Evolutionary conservation across 2,797 vertebrate species (phyloP).

Genomic region (Coracias cyanogaster): DNA sequence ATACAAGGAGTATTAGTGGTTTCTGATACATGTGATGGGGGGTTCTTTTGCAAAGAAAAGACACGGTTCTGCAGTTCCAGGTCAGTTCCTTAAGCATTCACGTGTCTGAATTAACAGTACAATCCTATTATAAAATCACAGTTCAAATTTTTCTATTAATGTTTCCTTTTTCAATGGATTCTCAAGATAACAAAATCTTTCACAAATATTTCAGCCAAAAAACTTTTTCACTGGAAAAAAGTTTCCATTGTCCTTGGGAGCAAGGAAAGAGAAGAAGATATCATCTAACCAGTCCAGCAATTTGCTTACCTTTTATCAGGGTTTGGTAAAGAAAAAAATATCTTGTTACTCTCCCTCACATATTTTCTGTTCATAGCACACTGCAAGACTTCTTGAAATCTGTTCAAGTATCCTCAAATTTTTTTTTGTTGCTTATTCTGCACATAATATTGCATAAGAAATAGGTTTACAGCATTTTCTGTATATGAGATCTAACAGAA

Average conservation of each 20-base stretch:
- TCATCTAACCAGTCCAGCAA: background rate
- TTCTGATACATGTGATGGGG: fast-evolving
- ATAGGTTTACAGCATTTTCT: background rate
- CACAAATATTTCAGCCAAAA: background rate
- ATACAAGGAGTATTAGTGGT: background rate
- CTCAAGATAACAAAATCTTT: background rate
- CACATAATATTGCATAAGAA: background rate
- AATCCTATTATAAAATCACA: background rate
- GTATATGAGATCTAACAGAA: constrained; percentile 29
- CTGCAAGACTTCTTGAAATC: background rate
- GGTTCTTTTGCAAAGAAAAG: background rate
- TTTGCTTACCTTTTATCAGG: background rate
- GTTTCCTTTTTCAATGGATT: background rate
- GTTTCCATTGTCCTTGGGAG: constrained; percentile 3
- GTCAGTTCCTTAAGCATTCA: background rate
- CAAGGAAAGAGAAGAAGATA: background rate
- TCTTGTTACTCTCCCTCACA: background rate
- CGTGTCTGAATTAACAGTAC: background rate
- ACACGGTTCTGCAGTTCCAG: background rate
- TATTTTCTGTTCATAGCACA: background rate
- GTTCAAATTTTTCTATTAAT: background rate
- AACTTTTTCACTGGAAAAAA: background rate
- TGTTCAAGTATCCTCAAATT: background rate
- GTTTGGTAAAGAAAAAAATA: background rate
- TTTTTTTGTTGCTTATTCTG: constrained; percentile 4